Evolutionary conservation across 1,140 invertebrate genomes (phyloP), one percentile per base, ranked within the genome.

Genomic region (Cyclargus thomasi): DNA sequence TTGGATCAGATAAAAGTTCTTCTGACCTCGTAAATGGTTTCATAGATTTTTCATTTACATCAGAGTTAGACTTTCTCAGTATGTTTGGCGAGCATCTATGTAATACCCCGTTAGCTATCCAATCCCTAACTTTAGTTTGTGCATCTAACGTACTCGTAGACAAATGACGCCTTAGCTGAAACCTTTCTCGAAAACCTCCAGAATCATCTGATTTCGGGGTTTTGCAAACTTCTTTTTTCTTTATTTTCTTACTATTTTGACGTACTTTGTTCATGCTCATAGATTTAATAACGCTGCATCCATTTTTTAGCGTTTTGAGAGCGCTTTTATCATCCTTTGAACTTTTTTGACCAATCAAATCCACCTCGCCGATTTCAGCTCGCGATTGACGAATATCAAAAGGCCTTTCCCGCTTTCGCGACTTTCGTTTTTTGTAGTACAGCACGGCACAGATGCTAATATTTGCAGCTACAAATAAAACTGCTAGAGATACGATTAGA

Each of bases 391-490:
- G 74, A 63, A 90, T 87, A 62, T 92, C 92, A 53, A 91, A 77
- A n/a, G 90, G 78, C 67, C 84, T 89, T 65, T 92, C 91, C 69
- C 93, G 88, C 35, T 85, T 77, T 76, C 91, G 90, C 53, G 93
- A 77, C 80, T 92, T 93, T 70, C 93, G 92, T 72, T 94, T 93
- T 80, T 95, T 95, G 70, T 94, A 95, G 80, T 95, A 97, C n/a
- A 97, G 91, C 53, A 94, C 93, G 4, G 93, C 91, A 74, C 96
- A 96, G 8, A 95, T 93, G 35, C 94, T 93, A 1, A 97, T 82
- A 83, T 98, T 98, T 14, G 97, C 88, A n/a, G 96, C 86, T 1
- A 98, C 88, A 78, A 98, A 96, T 21, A 95, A 88, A 47, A 96
- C 91, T 17, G 94, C 95, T 21, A 97, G 92, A 0, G 94, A 94